phyloP scores from a whole-genome alignment of 2,797 vertebrate species.

The Pogonophryne albipinna region DNA sequence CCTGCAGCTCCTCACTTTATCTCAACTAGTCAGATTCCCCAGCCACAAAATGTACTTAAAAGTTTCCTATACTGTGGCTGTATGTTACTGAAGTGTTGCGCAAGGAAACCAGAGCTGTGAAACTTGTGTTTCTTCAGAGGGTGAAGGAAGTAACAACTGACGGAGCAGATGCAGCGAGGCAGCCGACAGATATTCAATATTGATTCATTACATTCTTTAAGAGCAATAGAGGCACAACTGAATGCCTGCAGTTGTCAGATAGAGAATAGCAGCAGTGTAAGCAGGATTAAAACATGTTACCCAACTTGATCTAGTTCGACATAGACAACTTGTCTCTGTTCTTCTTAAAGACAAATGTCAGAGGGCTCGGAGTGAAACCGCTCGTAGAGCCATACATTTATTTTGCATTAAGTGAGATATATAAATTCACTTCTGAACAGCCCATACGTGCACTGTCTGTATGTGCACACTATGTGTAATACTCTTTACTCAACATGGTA shows the following conservation, averaged over 20 bases:
- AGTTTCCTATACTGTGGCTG: conserved; percentile 19
- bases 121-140: conserved; percentile 67
- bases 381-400: background rate
- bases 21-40: background rate
- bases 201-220: conserved; percentile 71
- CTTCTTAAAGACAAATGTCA: conserved; percentile 9
- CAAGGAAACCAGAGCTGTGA: conserved; percentile 76
- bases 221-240: conserved; percentile 44
- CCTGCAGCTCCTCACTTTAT: conserved; percentile 20
- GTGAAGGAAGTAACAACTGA: conserved; percentile 78
- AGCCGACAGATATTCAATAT: conserved; percentile 73
- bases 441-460: background rate
- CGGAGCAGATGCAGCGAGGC: conserved; percentile 67
- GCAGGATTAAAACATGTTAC: conserved; percentile 60
- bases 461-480: conserved; percentile 3
- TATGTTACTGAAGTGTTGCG: conserved; percentile 58
- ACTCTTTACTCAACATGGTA: conserved; percentile 18
- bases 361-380: background rate
- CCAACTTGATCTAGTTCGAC: conserved; percentile 54
- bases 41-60: conserved; percentile 8
- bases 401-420: conserved; percentile 8
- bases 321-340: conserved; percentile 22
- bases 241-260: conserved; percentile 66
- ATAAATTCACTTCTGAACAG: conserved; percentile 14
- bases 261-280: conserved; percentile 53